Base-by-base conservation (phyloP, 2,888 invertebrate species). In the Lithosia quadra region DNA sequence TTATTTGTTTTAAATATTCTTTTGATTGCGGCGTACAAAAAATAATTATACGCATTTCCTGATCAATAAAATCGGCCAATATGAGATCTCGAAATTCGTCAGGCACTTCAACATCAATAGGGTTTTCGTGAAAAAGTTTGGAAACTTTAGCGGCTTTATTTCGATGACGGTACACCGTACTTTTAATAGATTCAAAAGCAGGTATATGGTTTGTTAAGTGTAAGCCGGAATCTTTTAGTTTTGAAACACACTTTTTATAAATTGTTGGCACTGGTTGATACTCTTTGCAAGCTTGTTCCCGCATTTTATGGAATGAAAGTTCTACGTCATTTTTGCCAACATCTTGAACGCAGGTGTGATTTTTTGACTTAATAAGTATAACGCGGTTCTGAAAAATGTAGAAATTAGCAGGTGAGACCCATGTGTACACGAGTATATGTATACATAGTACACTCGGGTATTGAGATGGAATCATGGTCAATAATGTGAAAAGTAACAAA, bases 11-110 rank as follows among this genome's bases (percentile, higher is more conserved):
- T 57, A 57, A 57, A 57, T 53, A 57, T 57, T 57, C 13, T 57
- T 57, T 57, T 15, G 57, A 57, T 57, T 57, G 57, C 24, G 57
- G 57, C 28, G 57, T 57, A 57, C 57, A 57, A 28, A 57, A 57
- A 57, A 57, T 15, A 57, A 57, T 24, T 24, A 28, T n/a, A n/a
- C n/a, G n/a, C n/a, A n/a, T n/a, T 57, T 57, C 24, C 24, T 28
- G 24, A 28, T 24, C 57, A 53, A 53, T n/a, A 53, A 53, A 53
- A 53, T 53, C 53, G n/a, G 53, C 53, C 53, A 53, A 53, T n/a
- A 57, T 57, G 24, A 57, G 13, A 57, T 57, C 24, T 28, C 28
- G 57, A 24, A 28, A 28, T 28, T 57, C 57, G 24, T 57, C 57
- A 57, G 28, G 57, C 28, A 57, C 24, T 28, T 57, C 57, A 24